Evolutionary conservation across 2,113 vertebrate species (phyloP), one percentile per base, ranked within the genome.

Genomic region (Eleginops maclovinus): DNA sequence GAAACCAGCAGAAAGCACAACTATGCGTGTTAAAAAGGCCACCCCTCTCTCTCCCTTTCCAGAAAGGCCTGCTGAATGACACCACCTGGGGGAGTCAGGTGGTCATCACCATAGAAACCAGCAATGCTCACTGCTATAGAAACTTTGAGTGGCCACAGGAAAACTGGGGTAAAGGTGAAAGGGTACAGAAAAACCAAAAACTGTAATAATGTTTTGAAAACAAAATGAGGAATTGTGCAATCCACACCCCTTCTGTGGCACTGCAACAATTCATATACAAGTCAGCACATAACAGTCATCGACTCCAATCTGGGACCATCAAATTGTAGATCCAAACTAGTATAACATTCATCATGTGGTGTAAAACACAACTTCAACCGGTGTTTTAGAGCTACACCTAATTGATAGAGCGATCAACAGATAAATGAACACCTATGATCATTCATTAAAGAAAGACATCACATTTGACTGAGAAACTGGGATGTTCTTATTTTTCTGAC

Each of bases 1-100:
- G 14, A 72, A 83, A 82, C 41, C 51, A 80, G 61, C 69, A 72
- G 73, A 87, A 78, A 87, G 47, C 22, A 40, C 31, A 0, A 47
- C 82, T 44, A 15, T 62, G 81, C 2, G 1, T 17, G 47, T 49
- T 2, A 82, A 91, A 65, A 89, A 79, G 58, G 84, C 71, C 75
- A 50, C 21, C 28, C 15, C 69, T 72, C 85, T 86, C 71, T 86
- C 77, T 86, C 71, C 85, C 77, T 70, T 93, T 95, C 94, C 92
- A 95, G 94, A 95, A 94, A 86, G 83, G 72, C 83, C 83, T 67
- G 81, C 85, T 92, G 90, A 92, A 91, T 86, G 91, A 92, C 92
- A 91, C 89, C 93, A 91, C 93, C 90, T 91, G 88, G 76, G 79
- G 78, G 47, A 62, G 89, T 93, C 93, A 93, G 91, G 67, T 88